These are phyloP conservation scores for Microchirus variegatus DNA, from an alignment of 2,797 vertebrate genomes.

Conservation along the genomic window DNA sequence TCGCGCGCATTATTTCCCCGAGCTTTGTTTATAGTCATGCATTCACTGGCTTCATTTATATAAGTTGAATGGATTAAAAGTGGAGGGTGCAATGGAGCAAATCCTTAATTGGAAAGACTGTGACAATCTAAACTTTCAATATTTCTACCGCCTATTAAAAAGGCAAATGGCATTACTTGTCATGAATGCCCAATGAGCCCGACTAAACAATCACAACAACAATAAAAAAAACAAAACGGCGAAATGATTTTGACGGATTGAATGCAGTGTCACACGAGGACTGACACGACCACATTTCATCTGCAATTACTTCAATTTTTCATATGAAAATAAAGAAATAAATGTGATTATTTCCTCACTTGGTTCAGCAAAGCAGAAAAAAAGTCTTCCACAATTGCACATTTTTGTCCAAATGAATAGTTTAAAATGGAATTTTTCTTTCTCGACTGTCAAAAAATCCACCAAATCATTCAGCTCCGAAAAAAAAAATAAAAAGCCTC, in stretches of 20 bases:
- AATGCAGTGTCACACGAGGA: not conserved
- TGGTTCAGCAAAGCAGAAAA: too few species aligned
- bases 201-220: slow-evolving; percentile 38
- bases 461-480: not conserved
- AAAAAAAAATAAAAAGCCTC: not conserved
- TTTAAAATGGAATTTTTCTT: not conserved
- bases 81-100: slow-evolving; percentile 62
- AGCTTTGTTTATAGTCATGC: slow-evolving; percentile 71
- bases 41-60: slow-evolving; percentile 67
- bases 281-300: too few species aligned
- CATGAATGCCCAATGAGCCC: slow-evolving; percentile 60
- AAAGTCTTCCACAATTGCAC: too few species aligned
- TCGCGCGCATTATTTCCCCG: slow-evolving; percentile 67
- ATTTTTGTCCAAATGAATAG: too few species aligned
- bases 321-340: too few species aligned
- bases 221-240: not conserved
- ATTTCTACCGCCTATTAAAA: slow-evolving; percentile 66
- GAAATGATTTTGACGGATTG: slow-evolving; percentile 19
- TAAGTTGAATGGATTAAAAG: slow-evolving; percentile 70
- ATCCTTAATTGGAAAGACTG: slow-evolving; percentile 74
- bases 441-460: not conserved
- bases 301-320: too few species aligned
- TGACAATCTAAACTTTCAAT: slow-evolving; percentile 73
- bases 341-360: too few species aligned
- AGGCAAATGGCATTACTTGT: slow-evolving; percentile 59